Conservation (phyloP, 2,888 invertebrate genomes). For the Laspeyria flexula region DNA sequence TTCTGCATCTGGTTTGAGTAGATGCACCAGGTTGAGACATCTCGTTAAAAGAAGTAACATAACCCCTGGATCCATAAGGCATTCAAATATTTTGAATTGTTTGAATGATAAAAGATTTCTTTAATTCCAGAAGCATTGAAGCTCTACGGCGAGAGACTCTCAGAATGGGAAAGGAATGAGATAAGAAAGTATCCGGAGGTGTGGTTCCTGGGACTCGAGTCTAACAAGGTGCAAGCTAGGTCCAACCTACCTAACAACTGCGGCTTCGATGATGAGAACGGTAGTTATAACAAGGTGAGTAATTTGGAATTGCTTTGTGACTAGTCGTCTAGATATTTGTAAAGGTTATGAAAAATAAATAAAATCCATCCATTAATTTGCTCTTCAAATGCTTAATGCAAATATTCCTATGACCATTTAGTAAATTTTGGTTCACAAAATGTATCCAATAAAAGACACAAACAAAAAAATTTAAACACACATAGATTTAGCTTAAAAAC, state of each 20-base stretch:
- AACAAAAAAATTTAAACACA: not conserved
- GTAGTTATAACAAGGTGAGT: slow-evolving; percentile 96
- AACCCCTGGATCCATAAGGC: too few species aligned
- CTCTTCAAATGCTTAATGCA: too few species aligned
- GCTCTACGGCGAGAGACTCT: slow-evolving; percentile 93
- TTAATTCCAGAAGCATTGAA: slow-evolving; percentile 91
- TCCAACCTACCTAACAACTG: slow-evolving; percentile 93
- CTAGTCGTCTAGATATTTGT: too few species aligned
- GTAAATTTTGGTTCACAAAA: too few species aligned
- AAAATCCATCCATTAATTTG: too few species aligned
- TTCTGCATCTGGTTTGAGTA: too few species aligned
- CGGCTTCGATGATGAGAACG: slow-evolving; percentile 96
- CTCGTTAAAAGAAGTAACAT: too few species aligned
- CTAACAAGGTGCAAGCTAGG: slow-evolving; percentile 94
- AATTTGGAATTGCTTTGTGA: not conserved
- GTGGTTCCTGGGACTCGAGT: slow-evolving; percentile 96
- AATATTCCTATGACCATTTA: too few species aligned
- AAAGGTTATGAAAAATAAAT: too few species aligned
- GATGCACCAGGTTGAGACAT: too few species aligned
- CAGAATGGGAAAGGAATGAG: slow-evolving; percentile 96
- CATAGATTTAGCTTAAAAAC: not conserved
- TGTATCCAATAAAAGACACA: too few species aligned
- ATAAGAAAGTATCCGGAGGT: slow-evolving; percentile 96
- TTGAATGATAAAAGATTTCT: slow-evolving; percentile 11
- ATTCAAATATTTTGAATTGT: not conserved